These are phyloP conservation scores for Hepsetus odoe DNA, from an alignment of 2,113 vertebrate species.

Conservation along the genomic window DNA sequence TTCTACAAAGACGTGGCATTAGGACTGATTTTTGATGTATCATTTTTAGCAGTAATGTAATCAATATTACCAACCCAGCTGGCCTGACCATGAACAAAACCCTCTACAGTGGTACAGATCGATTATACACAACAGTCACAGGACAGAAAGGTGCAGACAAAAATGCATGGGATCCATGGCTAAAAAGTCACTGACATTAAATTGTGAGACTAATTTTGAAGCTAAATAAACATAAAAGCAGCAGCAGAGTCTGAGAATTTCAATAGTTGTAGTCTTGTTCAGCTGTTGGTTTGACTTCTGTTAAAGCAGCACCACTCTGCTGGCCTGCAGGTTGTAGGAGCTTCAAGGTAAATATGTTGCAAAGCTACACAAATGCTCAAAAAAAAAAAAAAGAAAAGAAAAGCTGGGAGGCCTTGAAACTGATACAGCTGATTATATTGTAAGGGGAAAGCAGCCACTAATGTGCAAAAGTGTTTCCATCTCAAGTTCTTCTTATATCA, in stretches of 20 bases:
- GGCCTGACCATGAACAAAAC: constrained; percentile 56
- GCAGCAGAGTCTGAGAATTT: background rate
- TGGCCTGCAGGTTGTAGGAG: background rate
- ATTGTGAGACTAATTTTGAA: background rate
- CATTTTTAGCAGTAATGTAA: constrained; percentile 8
- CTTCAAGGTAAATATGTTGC: background rate
- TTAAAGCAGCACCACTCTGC: background rate
- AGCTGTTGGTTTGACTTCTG: background rate
- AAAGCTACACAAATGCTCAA: background rate
- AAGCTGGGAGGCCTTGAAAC: background rate
- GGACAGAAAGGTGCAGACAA: too few species aligned
- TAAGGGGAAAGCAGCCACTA: background rate
- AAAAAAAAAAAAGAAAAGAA: background rate
- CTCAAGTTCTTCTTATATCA: background rate
- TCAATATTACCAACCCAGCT: background rate
- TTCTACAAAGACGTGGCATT: constrained; percentile 59
- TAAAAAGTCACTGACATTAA: background rate
- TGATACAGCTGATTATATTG: background rate
- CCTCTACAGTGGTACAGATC: constrained; percentile 44
- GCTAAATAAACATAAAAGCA: background rate
- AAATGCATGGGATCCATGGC: too few species aligned
- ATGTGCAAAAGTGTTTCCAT: constrained; percentile 1
- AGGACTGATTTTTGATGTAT: constrained; percentile 27
- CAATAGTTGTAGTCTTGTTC: background rate
- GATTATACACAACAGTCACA: too few species aligned